phyloP scores from a whole-genome alignment of 2,888 invertebrate species.

The Rutpela maculata region DNA sequence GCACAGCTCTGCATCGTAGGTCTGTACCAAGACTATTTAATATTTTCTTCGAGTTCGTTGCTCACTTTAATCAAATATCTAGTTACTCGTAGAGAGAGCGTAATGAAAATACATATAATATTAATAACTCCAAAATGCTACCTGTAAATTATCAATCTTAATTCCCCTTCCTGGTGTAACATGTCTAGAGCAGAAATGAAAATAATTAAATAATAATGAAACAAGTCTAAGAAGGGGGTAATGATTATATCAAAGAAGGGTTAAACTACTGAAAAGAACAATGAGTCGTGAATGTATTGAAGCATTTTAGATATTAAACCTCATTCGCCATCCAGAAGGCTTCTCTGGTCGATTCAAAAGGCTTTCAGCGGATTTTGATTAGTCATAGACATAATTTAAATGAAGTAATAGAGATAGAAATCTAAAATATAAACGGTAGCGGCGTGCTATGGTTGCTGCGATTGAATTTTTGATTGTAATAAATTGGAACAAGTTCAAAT shows the following conservation, averaged over 20 bases:
- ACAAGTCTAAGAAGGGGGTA: conserved; percentile 72
- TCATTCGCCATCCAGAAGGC: conserved; percentile 23
- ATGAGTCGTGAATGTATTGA: conserved; percentile 50
- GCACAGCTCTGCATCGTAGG: no score
- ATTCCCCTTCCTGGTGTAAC: conserved; percentile 61
- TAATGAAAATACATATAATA: conserved; percentile 54
- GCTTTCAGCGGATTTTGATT: conserved; percentile 74
- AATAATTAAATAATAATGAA: conserved; percentile 76
- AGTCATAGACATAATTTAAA: conserved; percentile 75
- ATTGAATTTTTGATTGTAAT: conserved; percentile 74
- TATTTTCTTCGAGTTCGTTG: not conserved
- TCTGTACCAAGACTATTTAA: no score
- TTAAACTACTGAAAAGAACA: conserved; percentile 68
- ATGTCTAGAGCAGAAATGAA: conserved; percentile 75
- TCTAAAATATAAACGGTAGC: conserved; percentile 74
- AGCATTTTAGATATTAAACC: conserved; percentile 35
- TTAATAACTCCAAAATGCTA: conserved; percentile 59
- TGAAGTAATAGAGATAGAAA: conserved; percentile 73
- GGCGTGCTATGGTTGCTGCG: conserved; percentile 65
- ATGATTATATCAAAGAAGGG: conserved; percentile 75
- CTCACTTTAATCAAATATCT: not conserved
- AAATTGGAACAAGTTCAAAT: conserved; percentile 69
- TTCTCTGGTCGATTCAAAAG: conserved; percentile 63
- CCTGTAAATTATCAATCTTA: conserved; percentile 65
- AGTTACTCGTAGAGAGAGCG: not conserved